These are phyloP conservation scores for Eupithecia inturbata DNA, from an alignment of 2,888 invertebrate species.

Conservation along the genomic window DNA sequence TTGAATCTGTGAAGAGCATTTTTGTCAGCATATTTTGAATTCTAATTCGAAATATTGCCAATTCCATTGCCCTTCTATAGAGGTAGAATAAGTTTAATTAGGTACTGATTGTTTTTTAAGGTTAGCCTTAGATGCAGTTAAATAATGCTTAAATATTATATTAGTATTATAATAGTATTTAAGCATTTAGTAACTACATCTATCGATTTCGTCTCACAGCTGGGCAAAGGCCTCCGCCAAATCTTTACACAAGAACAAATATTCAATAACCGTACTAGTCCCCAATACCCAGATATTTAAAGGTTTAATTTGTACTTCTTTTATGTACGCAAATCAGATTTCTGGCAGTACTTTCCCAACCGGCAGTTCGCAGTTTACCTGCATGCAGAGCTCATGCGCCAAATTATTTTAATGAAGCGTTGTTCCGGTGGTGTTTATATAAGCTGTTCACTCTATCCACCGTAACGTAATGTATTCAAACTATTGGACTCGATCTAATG, in stretches of 20 bases:
- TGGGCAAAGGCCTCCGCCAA: neutral
- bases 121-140: no score
- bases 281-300: neutral
- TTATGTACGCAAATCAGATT: neutral
- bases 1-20: no score
- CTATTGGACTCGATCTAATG: neutral
- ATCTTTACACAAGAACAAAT: neutral
- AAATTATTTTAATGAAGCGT: slow-evolving; percentile 59
- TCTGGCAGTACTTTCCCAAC: neutral
- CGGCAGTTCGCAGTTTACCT: slow-evolving; percentile 47
- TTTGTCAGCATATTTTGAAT: no score
- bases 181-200: no score
- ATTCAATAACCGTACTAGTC: neutral
- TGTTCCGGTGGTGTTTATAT: slow-evolving; percentile 49
- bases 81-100: no score
- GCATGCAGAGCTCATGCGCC: slow-evolving; percentile 43
- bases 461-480: slow-evolving; percentile 24
- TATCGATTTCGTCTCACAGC: neutral
- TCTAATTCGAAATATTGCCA: no score
- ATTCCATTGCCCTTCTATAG: no score
- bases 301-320: neutral
- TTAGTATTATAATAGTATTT: no score
- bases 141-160: no score
- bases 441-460: slow-evolving; percentile 51
- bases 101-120: no score